Evolutionary conservation across 2,888 invertebrate genomes (phyloP), one percentile per base, ranked within the genome.

Genomic region (Mimas tiliae): DNA sequence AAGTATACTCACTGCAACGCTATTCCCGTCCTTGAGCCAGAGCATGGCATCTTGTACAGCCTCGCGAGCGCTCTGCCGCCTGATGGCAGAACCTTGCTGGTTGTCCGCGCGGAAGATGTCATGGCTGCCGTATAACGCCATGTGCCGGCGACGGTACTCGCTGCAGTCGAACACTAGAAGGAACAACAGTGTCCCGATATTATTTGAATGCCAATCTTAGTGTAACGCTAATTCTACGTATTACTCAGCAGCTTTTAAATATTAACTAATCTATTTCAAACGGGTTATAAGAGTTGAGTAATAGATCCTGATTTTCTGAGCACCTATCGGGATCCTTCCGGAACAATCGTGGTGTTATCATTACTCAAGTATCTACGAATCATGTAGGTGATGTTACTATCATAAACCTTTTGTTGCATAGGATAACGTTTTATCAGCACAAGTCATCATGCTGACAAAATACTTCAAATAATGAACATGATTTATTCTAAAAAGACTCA

Each of bases 71-170:
- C 98, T 97, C 84, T 96, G 95, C 72, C 96, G 96, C 76, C 98
- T 94, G 74, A 98, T 95, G 47, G 96, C 96, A 80, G 96, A 95
- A 27, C 97, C 98, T 74, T 97, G 96, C 70, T 95, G 94, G 87
- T 98, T 98, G 88, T 97, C 96, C 0, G 97, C 96, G 64, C 96
- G 95, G 94, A 98, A 98, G 89, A 98, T 97, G 82, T 98, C 98
- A 84, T 97, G 97, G 75, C 96, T 96, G 71, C 96, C 96, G 85
- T 97, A 98, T 65, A 96, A 94, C 70, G 97, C 96, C 87, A 97
- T 96, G 78, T 96, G 97, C 70, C 96, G 96, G 65, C 98, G 95
- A 19, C 98, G 95, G 88, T 98, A 98, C 81, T 98, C 97, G 80
- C 98, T 98, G 78, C 98, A 97, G 93, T 98, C 97, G 94, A 98